Conservation (phyloP, 2,888 invertebrate genomes). For the Troides helena region DNA sequence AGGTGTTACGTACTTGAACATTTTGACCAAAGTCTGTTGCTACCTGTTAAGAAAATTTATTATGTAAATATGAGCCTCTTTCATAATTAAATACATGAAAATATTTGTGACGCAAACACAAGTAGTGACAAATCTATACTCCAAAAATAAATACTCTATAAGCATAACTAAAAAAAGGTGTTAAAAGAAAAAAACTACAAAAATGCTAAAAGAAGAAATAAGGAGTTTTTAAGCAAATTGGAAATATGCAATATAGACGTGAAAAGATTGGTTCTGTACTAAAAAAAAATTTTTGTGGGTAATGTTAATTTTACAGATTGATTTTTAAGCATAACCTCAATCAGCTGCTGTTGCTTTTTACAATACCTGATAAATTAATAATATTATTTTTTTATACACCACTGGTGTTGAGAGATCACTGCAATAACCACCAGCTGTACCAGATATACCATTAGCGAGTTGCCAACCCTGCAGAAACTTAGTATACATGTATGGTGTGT, state of each 20-base stretch:
- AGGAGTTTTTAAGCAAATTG: background rate
- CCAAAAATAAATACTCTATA: background rate
- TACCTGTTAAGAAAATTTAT: conserved; percentile 78
- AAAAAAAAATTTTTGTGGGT: background rate
- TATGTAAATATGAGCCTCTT: background rate
- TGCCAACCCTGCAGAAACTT: too few species aligned
- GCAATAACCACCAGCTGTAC: too few species aligned
- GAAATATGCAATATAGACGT: background rate
- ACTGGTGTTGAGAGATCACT: too few species aligned
- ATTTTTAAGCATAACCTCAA: too few species aligned
- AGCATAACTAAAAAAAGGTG: background rate
- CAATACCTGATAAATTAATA: too few species aligned
- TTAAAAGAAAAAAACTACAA: background rate
- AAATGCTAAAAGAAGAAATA: background rate
- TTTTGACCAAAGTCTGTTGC: conserved; percentile 95
- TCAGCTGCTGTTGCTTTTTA: too few species aligned
- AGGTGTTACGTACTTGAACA: conserved; percentile 93
- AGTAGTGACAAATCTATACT: background rate
- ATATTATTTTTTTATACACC: too few species aligned
- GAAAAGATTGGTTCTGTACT: conserved; percentile 10
- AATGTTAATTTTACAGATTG: too few species aligned
- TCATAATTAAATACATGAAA: too few species aligned
- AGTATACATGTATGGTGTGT: too few species aligned
- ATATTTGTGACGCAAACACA: background rate
- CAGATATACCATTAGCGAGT: too few species aligned